Conservation (phyloP, 2,113 vertebrate genomes). For the Scatophagus argus region DNA sequence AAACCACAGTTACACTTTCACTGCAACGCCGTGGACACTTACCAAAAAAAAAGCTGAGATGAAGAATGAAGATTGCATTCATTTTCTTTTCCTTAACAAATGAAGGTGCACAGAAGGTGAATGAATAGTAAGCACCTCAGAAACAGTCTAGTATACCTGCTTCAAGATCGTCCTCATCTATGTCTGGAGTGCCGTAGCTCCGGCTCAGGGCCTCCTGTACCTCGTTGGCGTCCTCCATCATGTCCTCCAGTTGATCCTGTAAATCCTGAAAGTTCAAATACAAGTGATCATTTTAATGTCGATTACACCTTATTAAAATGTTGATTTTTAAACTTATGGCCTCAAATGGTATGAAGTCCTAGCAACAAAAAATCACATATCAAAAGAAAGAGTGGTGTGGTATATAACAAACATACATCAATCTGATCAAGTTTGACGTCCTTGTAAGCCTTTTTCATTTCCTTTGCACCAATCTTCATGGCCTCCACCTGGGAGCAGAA, state of each 20-base stretch:
- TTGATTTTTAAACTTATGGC: neutral
- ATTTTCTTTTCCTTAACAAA: neutral
- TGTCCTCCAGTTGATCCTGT: slow-evolving; percentile 98
- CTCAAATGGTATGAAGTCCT: no score
- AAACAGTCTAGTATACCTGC: slow-evolving; percentile 82
- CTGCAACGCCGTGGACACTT: neutral
- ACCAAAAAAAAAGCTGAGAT: neutral
- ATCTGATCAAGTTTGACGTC: slow-evolving; percentile 98
- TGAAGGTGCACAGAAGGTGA: neutral
- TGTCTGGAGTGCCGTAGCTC: slow-evolving; percentile 95
- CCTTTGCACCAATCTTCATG: slow-evolving; percentile 98
- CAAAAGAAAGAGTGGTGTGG: neutral
- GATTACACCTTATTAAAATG: no score
- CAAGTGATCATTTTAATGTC: neutral
- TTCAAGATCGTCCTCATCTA: slow-evolving; percentile 98
- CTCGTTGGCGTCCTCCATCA: slow-evolving; percentile 98
- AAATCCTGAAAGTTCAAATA: slow-evolving; percentile 86
- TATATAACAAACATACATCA: slow-evolving; percentile 86
- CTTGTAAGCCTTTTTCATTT: slow-evolving; percentile 99
- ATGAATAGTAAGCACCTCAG: neutral
- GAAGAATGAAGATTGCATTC: neutral
- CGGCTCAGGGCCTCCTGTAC: slow-evolving; percentile 96
- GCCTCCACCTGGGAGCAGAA: slow-evolving; percentile 91
- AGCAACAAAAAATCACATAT: neutral
- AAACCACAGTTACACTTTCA: slow-evolving; percentile 48